Percentiles rank a stretch among this genome's conserved stretches.
These are phyloP conservation scores for Eulacestoma nigropectus DNA, from an alignment of 2,113 vertebrate species.

Conservation along the genomic window DNA sequence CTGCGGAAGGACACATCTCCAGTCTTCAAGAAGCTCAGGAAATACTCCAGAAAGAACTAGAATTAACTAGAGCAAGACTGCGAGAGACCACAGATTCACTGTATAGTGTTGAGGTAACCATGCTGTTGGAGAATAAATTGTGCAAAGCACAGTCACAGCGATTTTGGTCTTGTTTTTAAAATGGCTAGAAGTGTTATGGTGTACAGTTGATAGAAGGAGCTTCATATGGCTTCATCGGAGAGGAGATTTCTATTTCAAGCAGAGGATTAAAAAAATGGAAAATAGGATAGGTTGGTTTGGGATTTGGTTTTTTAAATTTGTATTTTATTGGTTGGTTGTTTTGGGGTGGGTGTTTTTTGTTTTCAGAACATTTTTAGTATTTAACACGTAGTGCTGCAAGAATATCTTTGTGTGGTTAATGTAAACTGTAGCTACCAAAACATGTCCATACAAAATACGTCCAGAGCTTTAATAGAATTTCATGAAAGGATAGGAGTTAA, in stretches of 20 bases:
- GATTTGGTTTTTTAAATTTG: not conserved
- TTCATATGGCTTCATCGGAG: not conserved
- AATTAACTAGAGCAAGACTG: constrained; percentile 85
- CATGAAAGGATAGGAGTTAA: not conserved
- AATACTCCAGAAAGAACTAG: constrained; percentile 90
- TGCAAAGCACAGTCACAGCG: not conserved
- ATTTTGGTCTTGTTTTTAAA: not conserved
- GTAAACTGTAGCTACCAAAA: not conserved
- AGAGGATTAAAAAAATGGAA: not conserved
- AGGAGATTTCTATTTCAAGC: not conserved
- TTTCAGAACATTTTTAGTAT: not conserved
- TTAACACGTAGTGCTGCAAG: not conserved
- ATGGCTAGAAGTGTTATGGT: not conserved
- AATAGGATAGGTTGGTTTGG: not conserved
- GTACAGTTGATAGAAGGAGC: not conserved
- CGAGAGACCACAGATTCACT: constrained; percentile 92
- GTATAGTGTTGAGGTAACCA: constrained; percentile 85
- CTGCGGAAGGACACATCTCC: constrained; percentile 88
- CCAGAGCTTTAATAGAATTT: not conserved
- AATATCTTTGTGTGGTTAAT: not conserved
- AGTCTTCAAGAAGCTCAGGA: constrained; percentile 90
- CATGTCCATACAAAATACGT: not conserved
- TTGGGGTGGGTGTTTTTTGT: not conserved
- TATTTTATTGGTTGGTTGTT: not conserved
- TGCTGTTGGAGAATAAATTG: not conserved